Evolutionary conservation across 1,140 invertebrate genomes (phyloP).

Genomic region (Harlomillsia oculata): DNA sequence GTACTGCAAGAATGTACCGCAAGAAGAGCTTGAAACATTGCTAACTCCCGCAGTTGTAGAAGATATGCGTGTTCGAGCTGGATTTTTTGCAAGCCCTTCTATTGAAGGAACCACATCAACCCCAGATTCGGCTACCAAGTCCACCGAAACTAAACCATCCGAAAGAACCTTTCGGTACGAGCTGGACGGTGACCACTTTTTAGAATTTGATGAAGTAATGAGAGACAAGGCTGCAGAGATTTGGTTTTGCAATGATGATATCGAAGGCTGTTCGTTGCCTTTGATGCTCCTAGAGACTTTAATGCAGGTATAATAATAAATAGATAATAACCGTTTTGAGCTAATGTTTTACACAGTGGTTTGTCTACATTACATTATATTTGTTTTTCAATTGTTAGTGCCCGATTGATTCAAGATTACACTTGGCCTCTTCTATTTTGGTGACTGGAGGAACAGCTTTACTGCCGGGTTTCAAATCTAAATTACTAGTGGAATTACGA

Average conservation of each 20-base stretch:
- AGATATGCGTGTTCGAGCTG: slow-evolving; percentile 59
- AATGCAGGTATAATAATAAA: slow-evolving; percentile 54
- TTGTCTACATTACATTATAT: slow-evolving; percentile 26
- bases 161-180: slow-evolving; percentile 66
- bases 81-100: too few species aligned
- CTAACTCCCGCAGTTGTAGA: slow-evolving; percentile 44
- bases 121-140: too few species aligned
- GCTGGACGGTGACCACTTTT: slow-evolving; percentile 50
- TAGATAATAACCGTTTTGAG: too few species aligned
- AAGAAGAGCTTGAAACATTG: slow-evolving; percentile 5
- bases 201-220: slow-evolving; percentile 56
- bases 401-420: slow-evolving; percentile 61
- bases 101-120: too few species aligned
- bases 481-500: slow-evolving; percentile 64
- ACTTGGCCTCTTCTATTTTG: slow-evolving; percentile 69
- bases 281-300: slow-evolving; percentile 76
- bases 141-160: slow-evolving; percentile 40
- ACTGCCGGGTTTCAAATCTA: slow-evolving; percentile 63
- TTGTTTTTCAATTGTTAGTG: too few species aligned
- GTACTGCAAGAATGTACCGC: slow-evolving; percentile 10
- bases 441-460: slow-evolving; percentile 74
- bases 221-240: slow-evolving; percentile 71
- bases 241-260: slow-evolving; percentile 69
- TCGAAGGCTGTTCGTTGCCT: slow-evolving; percentile 66
- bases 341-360: not conserved